These are phyloP conservation scores for Rhinogobius similis DNA, from an alignment of 2,113 vertebrate genomes.

Conservation along the genomic window DNA sequence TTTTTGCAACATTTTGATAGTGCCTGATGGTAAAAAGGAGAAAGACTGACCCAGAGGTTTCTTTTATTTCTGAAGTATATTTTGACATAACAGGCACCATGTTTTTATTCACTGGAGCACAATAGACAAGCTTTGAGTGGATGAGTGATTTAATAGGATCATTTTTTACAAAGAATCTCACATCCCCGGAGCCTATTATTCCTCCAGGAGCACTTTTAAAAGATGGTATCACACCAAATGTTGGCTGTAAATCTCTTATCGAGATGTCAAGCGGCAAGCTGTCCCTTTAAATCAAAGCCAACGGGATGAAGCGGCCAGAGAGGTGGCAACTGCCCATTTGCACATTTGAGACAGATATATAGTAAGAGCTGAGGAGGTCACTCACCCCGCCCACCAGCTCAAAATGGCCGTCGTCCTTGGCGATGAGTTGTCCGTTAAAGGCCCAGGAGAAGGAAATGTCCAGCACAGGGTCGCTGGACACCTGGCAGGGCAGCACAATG, in stretches of 20 bases:
- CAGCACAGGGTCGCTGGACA: conserved; percentile 85
- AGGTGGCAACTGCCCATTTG: conserved; percentile 58
- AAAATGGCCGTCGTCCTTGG: conserved; percentile 85
- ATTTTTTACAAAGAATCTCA: conserved; percentile 21
- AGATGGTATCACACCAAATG: conserved; percentile 20
- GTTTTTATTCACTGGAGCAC: conserved; percentile 44
- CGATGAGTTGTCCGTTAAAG: conserved; percentile 86
- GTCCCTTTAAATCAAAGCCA: conserved; percentile 45
- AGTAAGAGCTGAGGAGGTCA: conserved; percentile 33
- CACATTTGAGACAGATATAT: conserved; percentile 37
- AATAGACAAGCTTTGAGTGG: conserved; percentile 28
- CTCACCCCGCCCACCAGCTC: conserved; percentile 93
- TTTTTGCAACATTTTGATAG: neutral
- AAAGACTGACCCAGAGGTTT: neutral
- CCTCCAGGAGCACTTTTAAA: conserved; percentile 21
- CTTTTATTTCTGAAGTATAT: conserved; percentile 34
- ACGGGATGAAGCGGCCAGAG: conserved; percentile 28
- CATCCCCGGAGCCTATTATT: conserved; percentile 19
- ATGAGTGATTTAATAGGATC: conserved; percentile 28
- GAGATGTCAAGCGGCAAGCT: conserved; percentile 40
- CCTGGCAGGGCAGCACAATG: conserved; percentile 89
- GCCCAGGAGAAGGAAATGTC: conserved; percentile 91
- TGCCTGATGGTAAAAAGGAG: neutral
- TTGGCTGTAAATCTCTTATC: conserved; percentile 33
- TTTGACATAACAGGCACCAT: conserved; percentile 26